Base-by-base conservation (phyloP, 2,797 vertebrate genomes). In the Xenentodon cancila region DNA sequence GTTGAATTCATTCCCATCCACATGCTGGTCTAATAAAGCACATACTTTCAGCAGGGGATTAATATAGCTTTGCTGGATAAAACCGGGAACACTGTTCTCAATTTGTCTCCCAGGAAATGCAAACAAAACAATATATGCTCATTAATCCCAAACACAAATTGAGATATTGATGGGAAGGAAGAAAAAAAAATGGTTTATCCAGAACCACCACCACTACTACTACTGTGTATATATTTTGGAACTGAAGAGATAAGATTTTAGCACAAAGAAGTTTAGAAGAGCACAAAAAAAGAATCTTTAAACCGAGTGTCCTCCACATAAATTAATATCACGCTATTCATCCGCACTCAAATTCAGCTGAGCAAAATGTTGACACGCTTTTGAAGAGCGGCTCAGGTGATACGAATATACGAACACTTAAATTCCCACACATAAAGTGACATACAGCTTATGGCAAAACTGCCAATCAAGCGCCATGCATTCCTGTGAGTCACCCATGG, bases 91-190 rank as follows among this genome's bases (percentile, higher is more conserved):
- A 84, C 69, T 79, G 72, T 58, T 71, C 64, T 62, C 75, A 71
- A 68, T 82, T 85, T 87, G 77, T 86, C 72, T 27, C 47, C 59
- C 19, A 60, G 69, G 79, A 75, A 70, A 84, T 80, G 79, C 74
- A 77, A 86, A 86, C 80, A 85, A 63, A 69, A 81, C 65, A 80
- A 73, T 68, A 82, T 53, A 77, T 34, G 64, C 47, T 64, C 66
- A 87, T 76, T 85, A 87, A 90, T 84, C 75, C 75, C 73, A 64
- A 79, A 82, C 59, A 75, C 64, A 84, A 79, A 83, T 64, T 59
- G 47, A 63, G 47, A 73, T 68, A 72, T 79, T 61, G 54, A 69
- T 64, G 56, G 17, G 11, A 22, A 27, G 18, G 30, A 5, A 8
- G 7, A 8, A 30, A 30, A 11, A 55, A 18, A 17, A 18, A 51